Conservation (phyloP, 2,797 vertebrate genomes). For the Enteromius thamalakanensis region DNA sequence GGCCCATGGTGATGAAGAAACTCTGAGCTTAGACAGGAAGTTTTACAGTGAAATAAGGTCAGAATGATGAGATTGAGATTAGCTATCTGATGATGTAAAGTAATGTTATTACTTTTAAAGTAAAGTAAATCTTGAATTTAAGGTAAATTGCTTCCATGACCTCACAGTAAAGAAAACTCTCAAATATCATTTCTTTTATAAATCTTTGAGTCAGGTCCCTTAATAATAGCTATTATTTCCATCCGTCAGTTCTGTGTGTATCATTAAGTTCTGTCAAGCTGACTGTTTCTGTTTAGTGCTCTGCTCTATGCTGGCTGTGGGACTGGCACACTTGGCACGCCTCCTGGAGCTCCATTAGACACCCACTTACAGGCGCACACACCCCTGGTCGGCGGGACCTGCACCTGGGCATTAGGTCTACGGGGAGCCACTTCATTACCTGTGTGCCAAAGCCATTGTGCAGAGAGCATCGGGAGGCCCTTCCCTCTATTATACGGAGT, state of each 20-base stretch:
- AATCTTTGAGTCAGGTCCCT: conserved; percentile 15
- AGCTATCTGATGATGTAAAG: conserved; percentile 13
- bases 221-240: conserved; percentile 44
- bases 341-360: conserved; percentile 58
- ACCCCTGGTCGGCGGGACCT: conserved; percentile 45
- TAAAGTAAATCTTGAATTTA: conserved; percentile 12
- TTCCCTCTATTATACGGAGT: conserved; percentile 48
- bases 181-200: conserved; percentile 32
- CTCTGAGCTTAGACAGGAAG: conserved; percentile 50
- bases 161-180: conserved; percentile 14
- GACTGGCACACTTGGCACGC: conserved; percentile 60
- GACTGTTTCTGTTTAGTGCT: conserved; percentile 51
- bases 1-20: conserved; percentile 75
- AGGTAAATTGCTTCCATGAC: conserved; percentile 39
- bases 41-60: conserved; percentile 57
- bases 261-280: conserved; percentile 34
- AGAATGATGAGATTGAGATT: conserved; percentile 66
- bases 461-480: conserved; percentile 35
- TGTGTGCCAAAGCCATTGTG: conserved; percentile 46
- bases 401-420: conserved; percentile 50
- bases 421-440: conserved; percentile 57
- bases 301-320: conserved; percentile 33
- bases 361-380: conserved; percentile 46
- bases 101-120: conserved; percentile 16
- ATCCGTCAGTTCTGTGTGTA: conserved; percentile 16